Conservation (phyloP, 2,888 invertebrate genomes). For the Atrina japonica region DNA sequence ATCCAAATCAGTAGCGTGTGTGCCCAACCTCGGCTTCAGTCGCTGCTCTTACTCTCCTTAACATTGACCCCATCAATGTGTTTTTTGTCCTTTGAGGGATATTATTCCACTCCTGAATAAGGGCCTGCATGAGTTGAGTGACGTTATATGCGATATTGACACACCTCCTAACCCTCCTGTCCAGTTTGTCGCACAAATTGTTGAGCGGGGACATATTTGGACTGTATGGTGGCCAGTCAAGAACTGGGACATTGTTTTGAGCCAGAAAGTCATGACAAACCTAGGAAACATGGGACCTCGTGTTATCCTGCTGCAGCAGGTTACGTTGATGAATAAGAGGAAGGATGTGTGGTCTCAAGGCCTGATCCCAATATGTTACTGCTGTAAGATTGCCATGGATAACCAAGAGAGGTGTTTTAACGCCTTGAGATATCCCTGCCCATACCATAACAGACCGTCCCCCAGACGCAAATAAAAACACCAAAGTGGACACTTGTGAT, state of each 20-base stretch:
- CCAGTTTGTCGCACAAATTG: background rate
- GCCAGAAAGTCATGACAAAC: conserved; percentile 9
- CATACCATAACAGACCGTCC: no score
- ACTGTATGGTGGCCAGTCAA: background rate
- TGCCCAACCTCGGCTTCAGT: no score
- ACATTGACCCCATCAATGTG: conserved; percentile 6
- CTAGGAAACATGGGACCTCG: background rate
- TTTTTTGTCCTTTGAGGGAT: conserved; percentile 7
- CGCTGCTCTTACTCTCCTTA: background rate
- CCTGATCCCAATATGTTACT: conserved; percentile 11
- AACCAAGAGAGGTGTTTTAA: no score
- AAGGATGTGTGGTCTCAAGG: background rate
- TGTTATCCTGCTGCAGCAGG: background rate
- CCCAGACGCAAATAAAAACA: no score
- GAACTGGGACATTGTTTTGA: conserved; percentile 1
- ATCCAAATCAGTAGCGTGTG: no score
- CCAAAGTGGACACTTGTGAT: no score
- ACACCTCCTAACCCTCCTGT: background rate
- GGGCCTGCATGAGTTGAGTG: conserved; percentile 6
- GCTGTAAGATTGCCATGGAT: background rate
- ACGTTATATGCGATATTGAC: conserved; percentile 1
- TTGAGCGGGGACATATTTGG: background rate
- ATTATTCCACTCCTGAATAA: conserved; percentile 21
- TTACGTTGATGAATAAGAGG: conserved; percentile 11
- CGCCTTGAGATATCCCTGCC: no score